Conservation (phyloP, 64 coral and sea anemone species). For the Pachyseris speciosa region DNA sequence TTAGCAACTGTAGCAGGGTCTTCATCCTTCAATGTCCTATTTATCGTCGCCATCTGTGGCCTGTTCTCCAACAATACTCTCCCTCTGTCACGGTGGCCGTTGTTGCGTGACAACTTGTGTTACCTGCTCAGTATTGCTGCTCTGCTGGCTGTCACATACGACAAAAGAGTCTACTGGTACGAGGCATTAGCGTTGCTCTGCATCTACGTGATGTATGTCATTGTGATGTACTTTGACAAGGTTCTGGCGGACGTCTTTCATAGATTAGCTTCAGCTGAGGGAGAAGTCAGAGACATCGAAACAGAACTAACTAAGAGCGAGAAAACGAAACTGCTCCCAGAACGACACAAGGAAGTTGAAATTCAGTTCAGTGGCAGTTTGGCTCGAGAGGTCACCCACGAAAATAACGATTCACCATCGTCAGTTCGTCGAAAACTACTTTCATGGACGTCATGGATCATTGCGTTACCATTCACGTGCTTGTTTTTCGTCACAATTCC, state of each 20-base stretch:
- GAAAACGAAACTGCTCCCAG: neutral
- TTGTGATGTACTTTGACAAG: constrained; percentile 84
- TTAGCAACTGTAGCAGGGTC: constrained; percentile 90
- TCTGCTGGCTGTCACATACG: constrained; percentile 67
- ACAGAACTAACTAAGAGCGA: neutral
- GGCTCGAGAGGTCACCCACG: neutral
- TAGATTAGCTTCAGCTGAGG: neutral
- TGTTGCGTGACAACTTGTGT: constrained; percentile 72
- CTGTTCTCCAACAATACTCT: constrained; percentile 76
- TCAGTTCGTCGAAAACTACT: constrained; percentile 41
- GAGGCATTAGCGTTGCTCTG: constrained; percentile 66
- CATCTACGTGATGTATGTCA: constrained; percentile 78
- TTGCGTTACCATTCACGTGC: constrained; percentile 44
- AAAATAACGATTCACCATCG: constrained; percentile 32
- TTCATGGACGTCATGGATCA: constrained; percentile 48
- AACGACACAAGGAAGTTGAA: neutral
- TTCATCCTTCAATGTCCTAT: constrained; percentile 93
- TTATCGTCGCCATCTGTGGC: constrained; percentile 90
- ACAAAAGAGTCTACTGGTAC: constrained; percentile 87
- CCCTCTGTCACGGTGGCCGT: constrained; percentile 78
- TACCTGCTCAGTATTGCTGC: constrained; percentile 81
- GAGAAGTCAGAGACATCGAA: neutral
- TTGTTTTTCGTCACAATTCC: constrained; percentile 85
- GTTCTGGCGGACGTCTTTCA: constrained; percentile 40
- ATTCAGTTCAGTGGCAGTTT: neutral